Evolutionary conservation across 2,888 invertebrate species (phyloP), one percentile per base, ranked within the genome.

Genomic region (Ariolimax columbianus): DNA sequence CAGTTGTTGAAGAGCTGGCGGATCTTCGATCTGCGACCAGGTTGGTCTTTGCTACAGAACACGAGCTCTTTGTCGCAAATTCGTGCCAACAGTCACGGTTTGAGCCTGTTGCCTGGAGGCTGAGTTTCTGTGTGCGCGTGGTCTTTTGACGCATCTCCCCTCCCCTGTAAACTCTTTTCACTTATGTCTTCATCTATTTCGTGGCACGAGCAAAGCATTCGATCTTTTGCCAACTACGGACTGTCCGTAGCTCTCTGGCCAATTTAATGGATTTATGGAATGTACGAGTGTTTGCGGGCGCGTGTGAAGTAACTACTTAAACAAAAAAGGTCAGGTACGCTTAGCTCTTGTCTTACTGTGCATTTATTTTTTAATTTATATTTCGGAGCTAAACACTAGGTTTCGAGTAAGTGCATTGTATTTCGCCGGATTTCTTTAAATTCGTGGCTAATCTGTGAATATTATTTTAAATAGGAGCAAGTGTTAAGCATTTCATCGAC

Each of bases 11-110:
- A 17, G 55, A 40, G 40, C 40, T 72, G 14, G 38, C 72, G 17
- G 6, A 38, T 26, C 9, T 72, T 72, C 72, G 40, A 72, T 72
- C 72, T 40, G 14, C 36, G 23, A 38, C 38, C 40, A 55, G 17
- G 23, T 14, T 23, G 55, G 55, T 55, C 3, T 55, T 55, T 55
- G 72, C n/a, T 40, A 40, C 72, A 7, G 0, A 17, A 7, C 72
- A 40, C 40, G 40, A 26, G 26, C 40, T 72, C 72, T 72, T 38
- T 72, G 40, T 72, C 40, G 38, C 72, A 7, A 72, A 26, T 72
- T 72, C 72, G 72, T 72, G 72, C 72, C 72, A 26, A 40, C 40
- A 40, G 72, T 72, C 72, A 72, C 72, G 72, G 4, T 72, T 40
- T 38, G 40, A 6, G 72, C 72, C 72, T 38, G 72, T 26, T 26